Evolutionary conservation across 2,113 vertebrate species (phyloP).

Genomic region (Tachuris rubrigastra): DNA sequence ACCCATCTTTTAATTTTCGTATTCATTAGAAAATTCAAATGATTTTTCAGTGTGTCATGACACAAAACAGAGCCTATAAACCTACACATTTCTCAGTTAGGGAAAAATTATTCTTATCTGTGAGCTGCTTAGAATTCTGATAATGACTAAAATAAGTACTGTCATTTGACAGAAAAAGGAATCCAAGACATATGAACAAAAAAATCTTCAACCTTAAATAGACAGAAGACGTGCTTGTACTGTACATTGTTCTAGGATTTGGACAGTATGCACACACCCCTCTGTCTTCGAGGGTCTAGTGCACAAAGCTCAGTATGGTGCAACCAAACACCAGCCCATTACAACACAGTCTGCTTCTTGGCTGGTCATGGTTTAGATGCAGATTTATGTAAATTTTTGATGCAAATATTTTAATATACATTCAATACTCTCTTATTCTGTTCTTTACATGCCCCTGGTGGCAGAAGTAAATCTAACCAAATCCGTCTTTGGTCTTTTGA

Average conservation of each 20-base stretch:
- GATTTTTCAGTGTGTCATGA: neutral
- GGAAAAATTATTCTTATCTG: neutral
- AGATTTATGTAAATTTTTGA: neutral
- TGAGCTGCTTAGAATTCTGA: neutral
- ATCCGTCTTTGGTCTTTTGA: neutral
- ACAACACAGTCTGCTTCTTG: neutral
- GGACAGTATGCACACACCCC: neutral
- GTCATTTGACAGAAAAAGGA: neutral
- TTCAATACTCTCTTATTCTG: neutral
- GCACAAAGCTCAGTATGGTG: neutral
- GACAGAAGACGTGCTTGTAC: neutral
- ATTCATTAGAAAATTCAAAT: conserved; percentile 2
- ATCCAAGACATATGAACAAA: neutral
- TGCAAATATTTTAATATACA: neutral
- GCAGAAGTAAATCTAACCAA: neutral
- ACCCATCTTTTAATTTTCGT: neutral
- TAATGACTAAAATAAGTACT: neutral
- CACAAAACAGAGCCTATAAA: conserved; percentile 10
- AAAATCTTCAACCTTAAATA: neutral
- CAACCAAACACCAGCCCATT: neutral
- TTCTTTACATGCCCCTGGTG: neutral
- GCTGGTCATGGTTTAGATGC: neutral
- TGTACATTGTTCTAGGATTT: neutral
- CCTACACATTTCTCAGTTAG: neutral
- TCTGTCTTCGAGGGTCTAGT: no score